A percentile compares a stretch with the other conserved stretches of the same genome.
Evolutionary conservation across 2,888 invertebrate species (phyloP).

Genomic region (Stenchaetothrips biformis): DNA sequence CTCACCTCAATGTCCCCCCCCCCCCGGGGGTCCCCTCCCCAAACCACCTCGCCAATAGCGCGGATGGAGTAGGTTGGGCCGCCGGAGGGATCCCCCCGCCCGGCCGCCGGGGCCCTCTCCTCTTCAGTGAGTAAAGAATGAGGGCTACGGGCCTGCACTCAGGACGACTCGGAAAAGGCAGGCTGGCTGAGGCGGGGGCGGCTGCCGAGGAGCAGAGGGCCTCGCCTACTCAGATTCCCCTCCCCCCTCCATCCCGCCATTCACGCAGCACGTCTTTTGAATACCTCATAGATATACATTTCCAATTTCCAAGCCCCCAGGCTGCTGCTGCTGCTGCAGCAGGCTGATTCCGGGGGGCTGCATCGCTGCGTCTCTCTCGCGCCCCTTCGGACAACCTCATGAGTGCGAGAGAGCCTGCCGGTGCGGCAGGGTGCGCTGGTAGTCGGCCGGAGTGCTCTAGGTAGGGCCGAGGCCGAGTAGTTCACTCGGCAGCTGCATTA

Average conservation of each 20-base stretch:
- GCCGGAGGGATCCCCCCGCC: neutral
- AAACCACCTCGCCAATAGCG: neutral
- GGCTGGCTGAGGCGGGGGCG: too few relatives aligned
- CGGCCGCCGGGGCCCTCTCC: neutral
- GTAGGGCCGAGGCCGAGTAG: too few relatives aligned
- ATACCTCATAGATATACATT: constrained; percentile 23
- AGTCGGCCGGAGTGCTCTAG: too few relatives aligned
- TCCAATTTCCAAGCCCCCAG: constrained; percentile 8
- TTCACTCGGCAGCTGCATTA: too few relatives aligned
- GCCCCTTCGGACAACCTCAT: too few relatives aligned
- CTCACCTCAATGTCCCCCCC: neutral
- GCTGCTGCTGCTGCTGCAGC: neutral
- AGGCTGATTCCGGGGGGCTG: too few relatives aligned
- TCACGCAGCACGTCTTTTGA: neutral
- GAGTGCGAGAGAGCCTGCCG: too few relatives aligned
- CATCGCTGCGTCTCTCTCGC: too few relatives aligned
- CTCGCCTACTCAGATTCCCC: too few relatives aligned
- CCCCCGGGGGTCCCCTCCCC: neutral
- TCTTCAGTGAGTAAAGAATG: constrained; percentile 14
- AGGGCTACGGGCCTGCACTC: constrained; percentile 3
- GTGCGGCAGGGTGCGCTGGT: too few relatives aligned
- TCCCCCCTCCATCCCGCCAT: neutral
- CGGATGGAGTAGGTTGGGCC: neutral
- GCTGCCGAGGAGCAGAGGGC: too few relatives aligned
- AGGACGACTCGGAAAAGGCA: too few relatives aligned